These are phyloP conservation scores for Patagioenas fasciata DNA, from an alignment of 2,113 vertebrate species.

Conservation along the genomic window DNA sequence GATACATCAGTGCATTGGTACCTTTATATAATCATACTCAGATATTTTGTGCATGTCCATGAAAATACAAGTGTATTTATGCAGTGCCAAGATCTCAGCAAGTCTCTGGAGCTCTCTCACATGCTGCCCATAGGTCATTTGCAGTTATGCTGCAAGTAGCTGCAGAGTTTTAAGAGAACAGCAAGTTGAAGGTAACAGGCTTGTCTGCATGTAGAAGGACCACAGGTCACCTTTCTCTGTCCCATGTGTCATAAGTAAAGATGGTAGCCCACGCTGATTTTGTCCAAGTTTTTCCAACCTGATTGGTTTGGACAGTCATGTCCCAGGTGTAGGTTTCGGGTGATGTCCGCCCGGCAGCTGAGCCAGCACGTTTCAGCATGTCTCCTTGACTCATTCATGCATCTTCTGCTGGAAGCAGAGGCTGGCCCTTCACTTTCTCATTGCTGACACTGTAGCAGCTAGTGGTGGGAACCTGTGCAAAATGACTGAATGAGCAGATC, in stretches of 20 bases:
- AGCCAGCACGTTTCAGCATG: background rate
- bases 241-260: background rate
- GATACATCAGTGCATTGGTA: background rate
- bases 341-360: rapidly evolving
- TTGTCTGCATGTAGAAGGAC: background rate
- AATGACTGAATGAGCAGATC: background rate
- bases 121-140: background rate
- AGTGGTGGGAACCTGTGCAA: background rate
- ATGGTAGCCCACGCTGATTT: background rate
- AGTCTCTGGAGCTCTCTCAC: background rate
- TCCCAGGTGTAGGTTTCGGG: rapidly evolving
- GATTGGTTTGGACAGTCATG: background rate
- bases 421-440: background rate
- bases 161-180: background rate
- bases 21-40: background rate
- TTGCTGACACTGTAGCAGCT: background rate
- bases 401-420: background rate
- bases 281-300: background rate
- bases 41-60: background rate
- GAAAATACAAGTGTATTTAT: background rate
- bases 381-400: background rate
- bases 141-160: background rate
- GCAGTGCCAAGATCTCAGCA: background rate
- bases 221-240: background rate
- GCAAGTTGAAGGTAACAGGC: background rate